Evolutionary conservation across 2,113 vertebrate species (phyloP), one percentile per base, ranked within the genome.

Genomic region (Lycocorax pyrrhopterus): DNA sequence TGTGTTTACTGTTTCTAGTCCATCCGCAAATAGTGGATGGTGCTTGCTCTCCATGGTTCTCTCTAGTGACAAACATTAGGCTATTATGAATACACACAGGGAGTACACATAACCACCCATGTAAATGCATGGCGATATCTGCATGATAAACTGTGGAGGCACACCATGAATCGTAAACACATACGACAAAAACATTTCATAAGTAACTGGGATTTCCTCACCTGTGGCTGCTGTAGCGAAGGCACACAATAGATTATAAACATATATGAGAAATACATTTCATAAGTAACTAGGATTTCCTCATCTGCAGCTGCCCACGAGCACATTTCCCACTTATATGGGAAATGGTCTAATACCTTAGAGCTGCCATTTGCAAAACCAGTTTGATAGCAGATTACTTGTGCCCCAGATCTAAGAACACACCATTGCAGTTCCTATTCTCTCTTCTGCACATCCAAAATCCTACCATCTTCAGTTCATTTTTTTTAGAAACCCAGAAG

Each of bases 181-280:
- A 37, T 21, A 53, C 1, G 30, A 84, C 43, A 94, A 90, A 94
- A 37, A n/a, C 4, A 58, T 92, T 94, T 90, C 75, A 81, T 66
- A 93, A 95, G 71, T 43, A 87, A 72, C 62, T 37, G 46, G 25
- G 75, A 92, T 93, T 94, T 93, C 82, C 78, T 88, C 79, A 94
- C 26, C 51, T 19, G 8, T 62, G 67, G 37, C 62, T 91, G 60
- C 56, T 69, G n/a, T 30, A 76, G 58, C 18, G 35, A 56, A 89
- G 56, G 52, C 30, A 78, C 47, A 86, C 1, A 6, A 58, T 39
- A 39, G 41, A 87, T 52, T 75, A 67, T 39, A 87, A 87, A 87
- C 33, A 78, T 41, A 51, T 9, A 59, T 7, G 37, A 84, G 51
- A 93, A 90, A 94, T 35, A 55, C 3, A 56, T 93, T 96, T 93